Percentiles rank a stretch among this genome's conserved stretches.
phyloP scores from a whole-genome alignment of 2,113 vertebrate species.

The Bubalus kerabau region DNA sequence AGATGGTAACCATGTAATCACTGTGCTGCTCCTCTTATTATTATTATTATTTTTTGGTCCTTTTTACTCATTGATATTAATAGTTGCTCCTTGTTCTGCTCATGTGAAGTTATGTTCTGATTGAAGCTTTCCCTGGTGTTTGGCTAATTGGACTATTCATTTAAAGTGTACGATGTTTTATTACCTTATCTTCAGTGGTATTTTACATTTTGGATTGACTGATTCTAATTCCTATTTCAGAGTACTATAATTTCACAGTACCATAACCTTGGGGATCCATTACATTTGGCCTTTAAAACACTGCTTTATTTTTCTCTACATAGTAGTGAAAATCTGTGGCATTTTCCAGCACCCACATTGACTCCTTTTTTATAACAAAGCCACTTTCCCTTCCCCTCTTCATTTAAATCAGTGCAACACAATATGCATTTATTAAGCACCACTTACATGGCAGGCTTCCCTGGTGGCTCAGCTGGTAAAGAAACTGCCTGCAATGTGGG shows the following conservation, averaged over 20 bases:
- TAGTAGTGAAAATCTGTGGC: constrained; percentile 19
- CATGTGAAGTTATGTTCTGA: constrained; percentile 41
- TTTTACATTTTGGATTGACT: constrained; percentile 59
- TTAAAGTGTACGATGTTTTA: constrained; percentile 58
- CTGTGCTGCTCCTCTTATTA: not conserved
- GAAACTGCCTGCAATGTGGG: fast-evolving
- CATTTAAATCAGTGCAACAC: not conserved
- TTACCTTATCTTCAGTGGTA: constrained; percentile 36
- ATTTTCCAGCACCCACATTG: not conserved
- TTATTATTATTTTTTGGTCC: not conserved
- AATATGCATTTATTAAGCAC: not conserved
- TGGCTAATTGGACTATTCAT: constrained; percentile 50
- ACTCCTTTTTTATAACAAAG: not conserved
- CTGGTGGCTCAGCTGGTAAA: not conserved
- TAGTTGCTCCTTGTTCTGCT: not conserved
- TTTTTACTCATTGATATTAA: not conserved
- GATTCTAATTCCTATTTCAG: constrained; percentile 30
- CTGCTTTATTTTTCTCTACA: constrained; percentile 36
- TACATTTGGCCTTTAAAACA: constrained; percentile 61
- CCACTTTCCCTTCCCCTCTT: not conserved
- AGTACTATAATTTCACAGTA: constrained; percentile 27
- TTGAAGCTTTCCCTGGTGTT: constrained; percentile 56
- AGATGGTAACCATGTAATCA: not conserved
- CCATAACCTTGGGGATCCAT: constrained; percentile 54
- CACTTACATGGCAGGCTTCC: not conserved